Conservation (phyloP, 2,113 vertebrate species). For the Hyperopisus bebe region DNA sequence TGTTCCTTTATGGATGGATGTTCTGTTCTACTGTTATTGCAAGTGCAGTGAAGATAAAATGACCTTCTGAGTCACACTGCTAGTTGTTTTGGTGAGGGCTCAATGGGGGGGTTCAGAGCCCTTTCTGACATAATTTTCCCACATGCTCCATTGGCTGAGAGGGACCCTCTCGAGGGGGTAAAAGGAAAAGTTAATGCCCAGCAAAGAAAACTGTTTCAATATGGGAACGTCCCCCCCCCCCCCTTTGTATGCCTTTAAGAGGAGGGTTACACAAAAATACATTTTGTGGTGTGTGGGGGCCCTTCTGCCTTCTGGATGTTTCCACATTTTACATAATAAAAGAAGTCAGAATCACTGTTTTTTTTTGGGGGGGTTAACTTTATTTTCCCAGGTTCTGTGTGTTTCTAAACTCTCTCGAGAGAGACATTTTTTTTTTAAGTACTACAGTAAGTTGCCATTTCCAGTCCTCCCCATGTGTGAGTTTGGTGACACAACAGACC, state of each 20-base stretch:
- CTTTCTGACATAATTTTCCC: slow-evolving; percentile 64
- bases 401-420: background rate
- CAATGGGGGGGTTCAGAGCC: slow-evolving; percentile 39
- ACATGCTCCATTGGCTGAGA: slow-evolving; percentile 62
- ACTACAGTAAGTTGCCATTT: background rate
- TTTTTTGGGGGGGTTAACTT: background rate
- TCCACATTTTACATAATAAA: slow-evolving; percentile 22
- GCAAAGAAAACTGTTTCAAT: slow-evolving; percentile 19
- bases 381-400: slow-evolving; percentile 13
- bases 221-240: slow-evolving; percentile 14
- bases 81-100: slow-evolving; percentile 33
- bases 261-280: slow-evolving; percentile 25
- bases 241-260: slow-evolving; percentile 17
- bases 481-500: background rate
- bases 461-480: background rate
- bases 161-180: slow-evolving; percentile 53
- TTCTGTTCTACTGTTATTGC: slow-evolving; percentile 68
- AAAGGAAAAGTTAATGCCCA: slow-evolving; percentile 52
- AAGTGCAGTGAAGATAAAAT: slow-evolving; percentile 64
- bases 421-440: background rate
- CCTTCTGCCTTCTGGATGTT: background rate
- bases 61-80: slow-evolving; percentile 43
- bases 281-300: slow-evolving; percentile 20
- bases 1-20: slow-evolving; percentile 58
- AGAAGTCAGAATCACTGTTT: background rate